Base-by-base conservation (phyloP, 1,140 invertebrate genomes). In the Campoletis sonorensis region DNA sequence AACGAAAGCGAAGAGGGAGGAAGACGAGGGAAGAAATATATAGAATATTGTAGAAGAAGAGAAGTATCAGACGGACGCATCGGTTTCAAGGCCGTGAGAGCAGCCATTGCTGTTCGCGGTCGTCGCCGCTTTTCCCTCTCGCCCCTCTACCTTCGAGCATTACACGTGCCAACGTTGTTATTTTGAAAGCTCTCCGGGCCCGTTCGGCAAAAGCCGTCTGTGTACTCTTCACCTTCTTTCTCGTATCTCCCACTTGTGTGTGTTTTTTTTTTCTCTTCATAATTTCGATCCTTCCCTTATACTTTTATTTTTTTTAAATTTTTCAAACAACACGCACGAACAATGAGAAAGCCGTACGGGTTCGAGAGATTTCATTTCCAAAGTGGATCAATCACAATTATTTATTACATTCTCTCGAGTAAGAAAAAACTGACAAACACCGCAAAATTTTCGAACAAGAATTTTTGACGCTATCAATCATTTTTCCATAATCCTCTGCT, bases 81-180 rank as follows among this genome's bases (percentile, higher is more conserved):
- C 80, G 80, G 80, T 76, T 81, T 81, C 80, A 81, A 81, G 80
- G 80, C 67, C 75, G 49, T 26, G 26, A n/a, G 11, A 33, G 33
- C 45, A 68, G 49, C 45, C 68, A 70, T 33, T 70, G 68, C 68
- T 27, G 30, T 70, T 37, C 68, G 68, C 68, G 26, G 27, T 30
- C 68, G 51, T 54, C 51, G 51, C 51, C 51, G 51, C 51, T 54
- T 54, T 54, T 54, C 30, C 68, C 68, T 21, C 27, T 70, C 13
- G 7, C 64, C 64, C 21, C 26, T 67, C 64, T 54, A 8, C 4
- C 13, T 67, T 13, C 13, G 8, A 70, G 70, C 79, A 64, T 79
- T 49, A 75, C 72, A 81, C 61, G 80, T 81, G 80, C 80, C 80
- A 81, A 76, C 71, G 80, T 81, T 81, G 80, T 81, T 81, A 81